Base-by-base conservation (phyloP, 2,888 invertebrate species). In the Danaus chrysippus region DNA sequence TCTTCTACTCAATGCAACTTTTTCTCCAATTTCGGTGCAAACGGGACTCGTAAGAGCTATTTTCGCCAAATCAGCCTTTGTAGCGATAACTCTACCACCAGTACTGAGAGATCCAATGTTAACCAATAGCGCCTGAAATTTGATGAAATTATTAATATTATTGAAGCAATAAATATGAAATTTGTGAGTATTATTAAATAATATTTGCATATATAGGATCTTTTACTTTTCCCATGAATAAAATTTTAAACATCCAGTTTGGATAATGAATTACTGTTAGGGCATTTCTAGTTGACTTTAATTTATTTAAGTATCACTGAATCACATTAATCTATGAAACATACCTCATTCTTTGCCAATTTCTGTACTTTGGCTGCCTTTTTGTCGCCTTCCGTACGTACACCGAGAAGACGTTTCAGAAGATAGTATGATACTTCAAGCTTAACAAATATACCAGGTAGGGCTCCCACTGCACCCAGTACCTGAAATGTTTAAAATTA, bases 91-190 rank as follows among this genome's bases (percentile, higher is more conserved):
- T 69, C 98, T 93, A 3, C 99, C 99, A 49, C 99, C 99, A 43
- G 99, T 99, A 75, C 99, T 99, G 72, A 99, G 91, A 0, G 99
- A 99, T 19, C 99, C 99, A 79, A 99, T 99, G 89, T 99, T 99
- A 41, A 99, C 98, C 86, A 99, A 93, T 67, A 99, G 90, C 59
- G 97, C 94, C 94, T 95, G 77, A 19, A 76, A 74, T 60, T 61
- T 17, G 17, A 17, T 17, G 9, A 17, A 12, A 6, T 17, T 10
- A 5, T 56, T 1, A 42, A 42, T 42, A 52, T 41, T 15, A 12
- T 52, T 58, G 11, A 56, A 49, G 23, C 8, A 1, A 34, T 34
- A 34, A 8, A 34, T 34, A 34, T 34, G 2, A 34, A 34, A 34
- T 34, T 34, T 1, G 6, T 34, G 23, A 34, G 23, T 1, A 6